These are phyloP conservation scores for Percopsis omiscomaycus DNA, from an alignment of 2,797 vertebrate species.

Conservation along the genomic window DNA sequence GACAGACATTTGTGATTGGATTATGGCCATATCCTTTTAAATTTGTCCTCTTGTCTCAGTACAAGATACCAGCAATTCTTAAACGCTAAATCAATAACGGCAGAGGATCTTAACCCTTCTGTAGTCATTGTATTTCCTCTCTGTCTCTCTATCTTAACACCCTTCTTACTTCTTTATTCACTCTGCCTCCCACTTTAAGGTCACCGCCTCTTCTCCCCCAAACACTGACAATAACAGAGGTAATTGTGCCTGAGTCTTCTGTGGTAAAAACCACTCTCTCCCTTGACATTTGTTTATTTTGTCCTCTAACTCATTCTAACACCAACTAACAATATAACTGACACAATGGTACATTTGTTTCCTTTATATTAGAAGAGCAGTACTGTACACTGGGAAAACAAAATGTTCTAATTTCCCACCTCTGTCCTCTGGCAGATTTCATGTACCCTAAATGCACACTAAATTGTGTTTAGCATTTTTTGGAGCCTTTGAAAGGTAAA, in stretches of 20 bases:
- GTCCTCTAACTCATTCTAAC: background rate
- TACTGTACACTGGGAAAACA: background rate
- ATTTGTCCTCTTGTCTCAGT: slow-evolving; percentile 41
- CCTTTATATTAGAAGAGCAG: background rate
- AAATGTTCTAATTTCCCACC: no score
- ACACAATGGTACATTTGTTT: background rate
- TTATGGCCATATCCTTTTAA: no score
- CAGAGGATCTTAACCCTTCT: slow-evolving; percentile 27
- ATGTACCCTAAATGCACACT: no score
- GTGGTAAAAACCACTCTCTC: background rate
- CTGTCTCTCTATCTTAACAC: background rate
- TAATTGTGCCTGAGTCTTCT: slow-evolving; percentile 17
- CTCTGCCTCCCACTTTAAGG: background rate
- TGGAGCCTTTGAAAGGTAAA: no score
- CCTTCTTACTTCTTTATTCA: background rate
- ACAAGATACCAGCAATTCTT: slow-evolving; percentile 18
- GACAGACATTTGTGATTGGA: no score
- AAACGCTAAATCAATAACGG: slow-evolving; percentile 42
- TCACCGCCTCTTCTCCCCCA: background rate
- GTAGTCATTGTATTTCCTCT: slow-evolving; percentile 27
- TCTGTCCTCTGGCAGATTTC: no score
- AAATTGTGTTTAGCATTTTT: no score
- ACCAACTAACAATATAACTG: background rate
- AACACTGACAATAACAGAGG: slow-evolving; percentile 8
- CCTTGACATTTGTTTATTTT: background rate